Evolutionary conservation across 2,113 vertebrate species (phyloP).

Genomic region (Galbula dea): DNA sequence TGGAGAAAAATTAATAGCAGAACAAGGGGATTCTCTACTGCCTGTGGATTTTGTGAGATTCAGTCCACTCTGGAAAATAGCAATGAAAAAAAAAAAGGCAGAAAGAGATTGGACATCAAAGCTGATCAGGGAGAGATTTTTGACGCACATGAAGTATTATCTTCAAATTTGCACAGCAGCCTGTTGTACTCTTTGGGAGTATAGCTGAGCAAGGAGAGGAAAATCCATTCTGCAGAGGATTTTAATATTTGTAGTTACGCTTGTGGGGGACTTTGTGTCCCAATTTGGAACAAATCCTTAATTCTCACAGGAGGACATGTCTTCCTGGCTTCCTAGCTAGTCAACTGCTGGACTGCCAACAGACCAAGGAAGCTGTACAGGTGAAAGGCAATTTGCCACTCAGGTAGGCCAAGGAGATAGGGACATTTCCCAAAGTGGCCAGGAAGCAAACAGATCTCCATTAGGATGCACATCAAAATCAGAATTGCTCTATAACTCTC

Average conservation of each 20-base stretch:
- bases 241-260: background rate
- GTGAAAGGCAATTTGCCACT: background rate
- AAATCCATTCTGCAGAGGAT: background rate
- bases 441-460: background rate
- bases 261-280: accelerated
- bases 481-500: background rate
- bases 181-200: background rate
- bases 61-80: background rate
- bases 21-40: background rate
- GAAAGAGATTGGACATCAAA: background rate
- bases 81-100: background rate
- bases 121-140: background rate
- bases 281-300: background rate
- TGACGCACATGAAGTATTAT: background rate
- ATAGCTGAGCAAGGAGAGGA: background rate
- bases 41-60: background rate
- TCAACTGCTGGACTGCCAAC: background rate
- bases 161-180: background rate
- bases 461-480: background rate
- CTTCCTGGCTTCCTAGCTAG: background rate
- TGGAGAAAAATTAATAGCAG: background rate
- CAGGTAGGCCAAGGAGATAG: background rate
- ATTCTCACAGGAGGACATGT: background rate
- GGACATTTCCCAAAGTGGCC: background rate
- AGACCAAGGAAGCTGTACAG: background rate